Evolutionary conservation across 2,888 invertebrate species (phyloP).

Genomic region (Ochropleura plecta): DNA sequence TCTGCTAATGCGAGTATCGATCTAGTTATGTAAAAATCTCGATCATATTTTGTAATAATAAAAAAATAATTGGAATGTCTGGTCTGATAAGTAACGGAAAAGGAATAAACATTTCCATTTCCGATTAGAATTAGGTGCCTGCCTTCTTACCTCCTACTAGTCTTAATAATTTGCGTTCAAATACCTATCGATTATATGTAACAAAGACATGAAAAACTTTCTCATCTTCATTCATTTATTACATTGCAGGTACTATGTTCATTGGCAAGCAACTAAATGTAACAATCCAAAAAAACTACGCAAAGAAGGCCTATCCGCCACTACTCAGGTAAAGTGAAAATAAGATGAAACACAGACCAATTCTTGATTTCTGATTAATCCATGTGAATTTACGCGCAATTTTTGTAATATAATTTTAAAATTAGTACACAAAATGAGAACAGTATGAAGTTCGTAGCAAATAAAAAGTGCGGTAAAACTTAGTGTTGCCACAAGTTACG

Average conservation of each 20-base stretch:
- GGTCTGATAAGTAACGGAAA: background rate
- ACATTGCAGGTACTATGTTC: constrained; percentile 80
- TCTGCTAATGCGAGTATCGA: background rate
- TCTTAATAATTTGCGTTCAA: background rate
- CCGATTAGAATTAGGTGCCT: background rate
- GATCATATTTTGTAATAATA: background rate
- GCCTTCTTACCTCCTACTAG: background rate
- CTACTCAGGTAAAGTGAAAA: constrained; percentile 86
- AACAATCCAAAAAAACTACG: constrained; percentile 78
- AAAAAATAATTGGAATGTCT: background rate
- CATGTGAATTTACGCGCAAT: constrained; percentile 19
- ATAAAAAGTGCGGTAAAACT: constrained; percentile 60
- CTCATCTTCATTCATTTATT: background rate
- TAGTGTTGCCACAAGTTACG: constrained; percentile 43
- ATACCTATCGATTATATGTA: background rate
- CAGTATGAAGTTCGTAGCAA: constrained; percentile 65
- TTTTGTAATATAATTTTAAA: background rate
- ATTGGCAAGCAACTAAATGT: constrained; percentile 83
- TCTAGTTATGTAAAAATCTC: no score
- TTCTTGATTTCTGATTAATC: background rate
- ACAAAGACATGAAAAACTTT: background rate
- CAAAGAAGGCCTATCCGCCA: constrained; percentile 85
- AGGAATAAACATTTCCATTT: background rate
- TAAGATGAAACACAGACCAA: background rate
- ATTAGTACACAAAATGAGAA: constrained; percentile 11